phyloP scores from a whole-genome alignment of 2,113 vertebrate genomes.

The Ellobius talpinus region DNA sequence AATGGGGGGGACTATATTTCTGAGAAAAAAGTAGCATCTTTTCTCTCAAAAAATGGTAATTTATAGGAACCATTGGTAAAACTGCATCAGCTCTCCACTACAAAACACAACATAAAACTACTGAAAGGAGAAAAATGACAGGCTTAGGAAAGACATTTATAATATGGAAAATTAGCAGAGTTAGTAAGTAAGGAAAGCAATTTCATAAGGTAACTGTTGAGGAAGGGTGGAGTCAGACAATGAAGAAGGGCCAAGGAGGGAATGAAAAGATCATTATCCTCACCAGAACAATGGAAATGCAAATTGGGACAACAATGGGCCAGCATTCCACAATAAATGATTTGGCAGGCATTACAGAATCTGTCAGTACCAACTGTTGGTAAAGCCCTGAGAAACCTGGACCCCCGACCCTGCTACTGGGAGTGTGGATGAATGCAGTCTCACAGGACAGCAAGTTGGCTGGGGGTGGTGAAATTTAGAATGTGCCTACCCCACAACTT shows the following conservation, averaged over 20 bases:
- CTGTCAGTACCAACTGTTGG: slow-evolving; percentile 28
- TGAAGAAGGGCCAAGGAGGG: neutral
- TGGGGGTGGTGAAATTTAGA: slow-evolving; percentile 18
- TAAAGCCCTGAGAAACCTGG: slow-evolving; percentile 9
- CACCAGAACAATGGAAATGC: slow-evolving; percentile 27
- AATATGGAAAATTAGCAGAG: neutral
- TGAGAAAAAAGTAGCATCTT: neutral
- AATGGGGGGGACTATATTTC: neutral
- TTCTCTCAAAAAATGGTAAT: neutral
- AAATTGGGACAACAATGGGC: slow-evolving; percentile 43
- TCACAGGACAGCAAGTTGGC: neutral
- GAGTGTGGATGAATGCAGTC: neutral
- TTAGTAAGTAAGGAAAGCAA: slow-evolving; percentile 3
- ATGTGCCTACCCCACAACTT: neutral
- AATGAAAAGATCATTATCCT: slow-evolving; percentile 24
- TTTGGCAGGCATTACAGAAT: slow-evolving; percentile 3
- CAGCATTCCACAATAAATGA: slow-evolving; percentile 31
- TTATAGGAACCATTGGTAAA: slow-evolving; percentile 12
- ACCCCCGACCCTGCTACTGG: neutral
- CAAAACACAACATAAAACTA: neutral
- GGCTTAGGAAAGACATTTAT: neutral
- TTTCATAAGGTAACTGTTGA: neutral
- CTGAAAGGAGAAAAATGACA: neutral
- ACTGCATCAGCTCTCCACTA: neutral
- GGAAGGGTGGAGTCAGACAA: neutral